Base-by-base conservation (phyloP, 1,140 invertebrate genomes). In the Pararge aegeria region DNA sequence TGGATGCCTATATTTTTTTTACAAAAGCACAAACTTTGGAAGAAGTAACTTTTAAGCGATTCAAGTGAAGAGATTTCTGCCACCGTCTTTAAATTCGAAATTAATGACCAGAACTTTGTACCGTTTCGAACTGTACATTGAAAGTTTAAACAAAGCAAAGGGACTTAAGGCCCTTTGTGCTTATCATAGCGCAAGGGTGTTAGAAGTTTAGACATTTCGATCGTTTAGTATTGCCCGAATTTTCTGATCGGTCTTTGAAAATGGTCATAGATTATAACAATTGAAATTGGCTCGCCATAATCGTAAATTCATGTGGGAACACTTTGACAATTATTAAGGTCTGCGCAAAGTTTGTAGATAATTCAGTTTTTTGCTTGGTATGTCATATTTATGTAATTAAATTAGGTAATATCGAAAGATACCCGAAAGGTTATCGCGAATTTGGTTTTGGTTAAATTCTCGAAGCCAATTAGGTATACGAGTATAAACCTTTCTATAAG, bases 141-240 rank as follows among this genome's bases (percentile, higher is more conserved):
- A 71, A 78, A 78, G 57, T 75, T 75, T 72, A 70, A 76, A 78
- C 71, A 77, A 75, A 68, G 70, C 65, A 68, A 73, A 61, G 44
- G 61, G 61, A 64, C 60, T 66, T 59, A 55, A 18, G 51, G 54
- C 64, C 70, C 65, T 75, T 77, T 80, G 66, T 75, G 66, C 64
- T 71, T 61, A 66, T 72, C 68, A 75, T 54, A 63, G 60, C 56
- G 61, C 63, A 66, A 68, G 57, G 60, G 68, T 67, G 69, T 77
- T 80, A 70, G 46, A 64, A 57, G 53, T 61, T 61, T 34, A 15
- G 48, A 55, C 46, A 49, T 40, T 61, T n/a, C 27, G 30, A 57
- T 48, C 30, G 20, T 51, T 58, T 49, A 18, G 19, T 55, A 48
- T 49, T 29, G 24, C n/a, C 6, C 16, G 16, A 55, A 18, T 48